Evolutionary conservation across 2,113 vertebrate genomes (phyloP).

Genomic region (Ophiodon elongatus): DNA sequence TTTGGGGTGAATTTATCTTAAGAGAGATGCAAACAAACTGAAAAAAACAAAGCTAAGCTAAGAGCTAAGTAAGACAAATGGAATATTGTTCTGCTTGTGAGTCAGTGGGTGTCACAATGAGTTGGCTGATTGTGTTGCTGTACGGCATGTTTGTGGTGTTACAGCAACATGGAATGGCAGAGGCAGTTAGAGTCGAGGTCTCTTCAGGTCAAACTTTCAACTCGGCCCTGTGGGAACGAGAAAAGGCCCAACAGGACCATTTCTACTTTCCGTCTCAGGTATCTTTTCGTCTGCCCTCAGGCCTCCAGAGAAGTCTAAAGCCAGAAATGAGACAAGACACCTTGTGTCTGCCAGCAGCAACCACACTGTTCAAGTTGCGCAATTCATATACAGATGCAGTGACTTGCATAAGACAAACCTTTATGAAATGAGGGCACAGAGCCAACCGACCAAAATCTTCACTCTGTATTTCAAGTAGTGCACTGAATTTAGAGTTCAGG

Average conservation of each 20-base stretch:
- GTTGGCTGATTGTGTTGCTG: constrained; percentile 39
- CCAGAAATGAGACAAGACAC: constrained; percentile 48
- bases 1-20: not conserved
- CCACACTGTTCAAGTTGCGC: constrained; percentile 14
- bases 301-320: constrained; percentile 31
- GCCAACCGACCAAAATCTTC: constrained; percentile 2
- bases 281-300: constrained; percentile 50
- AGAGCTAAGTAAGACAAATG: constrained; percentile 46
- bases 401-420: constrained; percentile 3
- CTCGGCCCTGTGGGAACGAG: constrained; percentile 47
- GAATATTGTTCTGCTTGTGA: constrained; percentile 52
- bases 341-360: constrained; percentile 16
- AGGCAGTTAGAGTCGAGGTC: constrained; percentile 50
- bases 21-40: not conserved
- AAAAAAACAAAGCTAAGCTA: constrained; percentile 7
- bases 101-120: constrained; percentile 65
- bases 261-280: constrained; percentile 51
- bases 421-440: not conserved
- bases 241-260: constrained; percentile 41
- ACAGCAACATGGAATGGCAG: constrained; percentile 10
- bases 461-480: constrained; percentile 6
- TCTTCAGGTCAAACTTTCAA: constrained; percentile 59
- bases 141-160: constrained; percentile 26
- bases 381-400: constrained; percentile 19
- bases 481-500: constrained; percentile 23